Evolutionary conservation across 2,113 vertebrate species (phyloP).

Genomic region (Lanius ludovicianus): DNA sequence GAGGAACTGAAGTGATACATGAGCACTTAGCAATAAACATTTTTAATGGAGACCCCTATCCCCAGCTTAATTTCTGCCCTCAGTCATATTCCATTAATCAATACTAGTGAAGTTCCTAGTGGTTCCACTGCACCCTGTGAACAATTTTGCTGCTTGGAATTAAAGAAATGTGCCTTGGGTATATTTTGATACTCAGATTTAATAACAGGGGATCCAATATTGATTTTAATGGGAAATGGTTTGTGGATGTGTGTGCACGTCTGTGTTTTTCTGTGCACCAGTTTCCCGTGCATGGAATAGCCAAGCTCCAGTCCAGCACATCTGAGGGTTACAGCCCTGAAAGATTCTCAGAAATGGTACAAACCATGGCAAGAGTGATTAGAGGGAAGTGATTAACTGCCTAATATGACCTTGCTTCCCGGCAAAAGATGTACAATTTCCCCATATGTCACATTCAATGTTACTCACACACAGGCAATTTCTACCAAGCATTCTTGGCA

Average conservation of each 20-base stretch:
- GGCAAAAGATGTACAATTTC: neutral
- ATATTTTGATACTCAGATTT: constrained; percentile 41
- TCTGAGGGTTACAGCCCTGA: neutral
- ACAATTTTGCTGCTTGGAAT: constrained; percentile 23
- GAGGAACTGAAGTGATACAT: constrained; percentile 30
- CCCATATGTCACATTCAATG: neutral
- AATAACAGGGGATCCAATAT: constrained; percentile 45
- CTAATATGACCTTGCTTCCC: neutral
- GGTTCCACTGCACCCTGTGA: constrained; percentile 31
- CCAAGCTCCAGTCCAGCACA: neutral
- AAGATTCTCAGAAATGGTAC: neutral
- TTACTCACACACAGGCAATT: neutral
- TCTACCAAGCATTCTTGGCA: neutral
- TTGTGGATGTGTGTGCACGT: neutral
- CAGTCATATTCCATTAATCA: constrained; percentile 56
- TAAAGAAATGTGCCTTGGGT: constrained; percentile 40
- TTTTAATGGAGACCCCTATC: constrained; percentile 65
- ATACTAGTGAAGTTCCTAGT: neutral
- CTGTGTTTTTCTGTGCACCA: neutral
- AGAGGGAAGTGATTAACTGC: neutral
- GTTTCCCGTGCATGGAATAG: neutral
- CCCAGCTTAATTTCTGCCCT: constrained; percentile 63
- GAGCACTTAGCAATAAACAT: constrained; percentile 61
- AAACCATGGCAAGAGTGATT: neutral
- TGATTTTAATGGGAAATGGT: constrained; percentile 42